Base-by-base conservation (phyloP, 2,797 vertebrate species). In the Hipposideros larvatus region DNA sequence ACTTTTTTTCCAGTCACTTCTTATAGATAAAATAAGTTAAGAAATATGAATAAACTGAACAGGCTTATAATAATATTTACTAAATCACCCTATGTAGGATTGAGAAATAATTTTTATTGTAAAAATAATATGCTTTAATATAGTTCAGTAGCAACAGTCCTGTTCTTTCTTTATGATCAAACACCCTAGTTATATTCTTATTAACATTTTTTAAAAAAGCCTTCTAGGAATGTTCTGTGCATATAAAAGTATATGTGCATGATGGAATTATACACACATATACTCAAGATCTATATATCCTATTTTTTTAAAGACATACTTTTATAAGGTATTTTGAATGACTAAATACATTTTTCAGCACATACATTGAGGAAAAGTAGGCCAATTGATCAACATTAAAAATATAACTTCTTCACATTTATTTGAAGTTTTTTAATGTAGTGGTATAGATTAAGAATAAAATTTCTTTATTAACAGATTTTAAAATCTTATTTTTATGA, bases 401-500 rank as follows among this genome's bases (percentile, higher is more conserved):
- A 71, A 78, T 89, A 48, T 16, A 87, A 28, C 51, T 11, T 84
- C 26, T 41, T 79, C 66, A 55, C 74, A 37, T 75, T 73, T 93
- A 79, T 80, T 77, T 89, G n/a, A 59, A 24, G 13, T 84, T 71
- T 89, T 61, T 13, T 61, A 61, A 28, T 61, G 26, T 71, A 80
- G 59, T 82, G 24, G 26, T 82, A 59, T 31, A 85, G 26, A 86
- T 73, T 71, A 63, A 11, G 22, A 75, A 3, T 92, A 77, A 82
- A 79, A 26, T 79, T 90, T 80, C 26, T 90, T 74, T 83, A 68
- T 46, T 74, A 94, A 77, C 24, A 96, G 24, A 74, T 71, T 66
- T 92, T 94, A 68, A 96, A 57, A 86, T 26, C 11, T 63, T 73
- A 53, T 57, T 75, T 96, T 94, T 53, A 70, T 63, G 34, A 95